Base-by-base conservation (phyloP, 2,113 vertebrate species). In the Tupaia chinensis region DNA sequence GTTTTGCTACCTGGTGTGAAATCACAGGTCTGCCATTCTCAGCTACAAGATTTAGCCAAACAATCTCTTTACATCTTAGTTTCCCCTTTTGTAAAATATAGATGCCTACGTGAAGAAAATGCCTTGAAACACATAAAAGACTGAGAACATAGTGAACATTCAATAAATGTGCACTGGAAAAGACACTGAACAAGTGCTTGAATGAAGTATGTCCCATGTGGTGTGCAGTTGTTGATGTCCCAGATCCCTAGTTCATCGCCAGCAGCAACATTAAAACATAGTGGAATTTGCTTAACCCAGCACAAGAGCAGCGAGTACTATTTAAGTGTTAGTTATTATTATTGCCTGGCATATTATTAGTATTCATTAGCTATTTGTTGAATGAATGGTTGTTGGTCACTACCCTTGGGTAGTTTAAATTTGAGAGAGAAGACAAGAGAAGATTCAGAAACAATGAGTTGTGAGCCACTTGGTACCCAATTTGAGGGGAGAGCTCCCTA, bases 331-430 rank as follows among this genome's bases (percentile, higher is more conserved):
- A 66, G 63, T 90, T 93, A 60, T 58, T 74, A 53, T 56, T 85
- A 81, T 7, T 87, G 70, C 27, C 29, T 74, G n/a, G 25, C 4
- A 73, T 25, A 22, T 78, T 56, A n/a, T 92, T 77, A 23, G 61
- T 93, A 72, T 94, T 80, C 3, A 5, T 81, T 69, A 84, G 56
- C 16, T 81, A 13, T 32, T 83, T 80, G 20, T 56, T 90, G 54
- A 88, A 87, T 80, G 56, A 88, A 79, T 87, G 66, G 22, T 12
- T 87, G 54, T 53, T 76, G 32, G 14, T 73, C 58, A 53, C 34
- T 88, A 74, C 73, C 78, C 5, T 63, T 77, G n/a, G 61, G 65
- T 96, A 58, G 29, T 82, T 92, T 89, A 73, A 85, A 93, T 73
- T 32, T 34, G 22, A 82, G 32, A 44, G 13, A 32, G 29, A 83